Conservation (phyloP, 1,140 invertebrate genomes). For the Drosophila ambigua region DNA sequence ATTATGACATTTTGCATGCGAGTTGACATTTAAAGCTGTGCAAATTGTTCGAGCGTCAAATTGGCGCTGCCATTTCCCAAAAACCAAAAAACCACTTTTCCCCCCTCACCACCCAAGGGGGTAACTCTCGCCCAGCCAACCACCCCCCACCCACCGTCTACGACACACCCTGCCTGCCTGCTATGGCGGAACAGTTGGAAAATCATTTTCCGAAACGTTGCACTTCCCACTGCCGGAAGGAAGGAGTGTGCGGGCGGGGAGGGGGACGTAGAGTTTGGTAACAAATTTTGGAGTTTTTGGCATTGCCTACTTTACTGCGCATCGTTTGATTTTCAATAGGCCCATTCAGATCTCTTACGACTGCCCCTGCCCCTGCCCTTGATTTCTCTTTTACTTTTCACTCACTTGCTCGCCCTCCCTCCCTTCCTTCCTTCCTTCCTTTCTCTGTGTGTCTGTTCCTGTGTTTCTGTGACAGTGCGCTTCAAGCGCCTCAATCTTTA, state of each 20-base stretch:
- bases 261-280: conserved; percentile 24
- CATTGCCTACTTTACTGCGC: conserved; percentile 74
- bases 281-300: conserved; percentile 6
- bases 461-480: too few relatives aligned
- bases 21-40: conserved; percentile 80
- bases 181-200: conserved; percentile 12
- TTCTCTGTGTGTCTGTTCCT: conserved; percentile 3
- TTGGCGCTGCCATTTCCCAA: conserved; percentile 66
- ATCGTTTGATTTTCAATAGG: conserved; percentile 75
- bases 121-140: too few relatives aligned
- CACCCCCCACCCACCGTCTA: too few relatives aligned
- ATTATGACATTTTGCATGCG: conserved; percentile 78
- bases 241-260: too few relatives aligned
- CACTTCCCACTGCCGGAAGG: conserved; percentile 28
- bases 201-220: conserved; percentile 62
- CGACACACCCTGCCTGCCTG: too few relatives aligned
- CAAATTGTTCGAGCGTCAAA: conserved; percentile 80
- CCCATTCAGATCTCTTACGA: conserved; percentile 35
- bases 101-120: too few relatives aligned
- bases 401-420: neutral
- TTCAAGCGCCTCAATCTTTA: conserved; percentile 61
- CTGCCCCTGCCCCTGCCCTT: neutral
- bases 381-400: neutral
- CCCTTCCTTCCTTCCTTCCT: neutral
- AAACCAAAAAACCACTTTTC: too few relatives aligned